Evolutionary conservation across 1,140 invertebrate genomes (phyloP).

Genomic region (Chymomyza costata): DNA sequence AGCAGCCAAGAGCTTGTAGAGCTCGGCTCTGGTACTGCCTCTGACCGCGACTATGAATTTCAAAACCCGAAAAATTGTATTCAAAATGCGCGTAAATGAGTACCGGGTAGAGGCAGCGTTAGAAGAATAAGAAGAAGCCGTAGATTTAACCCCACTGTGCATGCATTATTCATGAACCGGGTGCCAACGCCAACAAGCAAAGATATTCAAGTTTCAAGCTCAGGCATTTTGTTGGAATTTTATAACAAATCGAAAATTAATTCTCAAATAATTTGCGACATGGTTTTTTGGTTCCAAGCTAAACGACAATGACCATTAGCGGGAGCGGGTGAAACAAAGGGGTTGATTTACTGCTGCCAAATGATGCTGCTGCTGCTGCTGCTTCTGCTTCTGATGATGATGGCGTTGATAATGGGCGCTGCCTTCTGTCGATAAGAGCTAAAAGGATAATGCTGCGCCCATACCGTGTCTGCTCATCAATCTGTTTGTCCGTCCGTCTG

Average conservation of each 20-base stretch:
- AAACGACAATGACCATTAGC: conserved; percentile 45
- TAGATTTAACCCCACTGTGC: neutral
- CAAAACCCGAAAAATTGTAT: conserved; percentile 29
- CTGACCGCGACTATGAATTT: conserved; percentile 43
- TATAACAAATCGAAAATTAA: conserved; percentile 67
- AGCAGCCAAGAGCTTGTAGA: too few relatives aligned
- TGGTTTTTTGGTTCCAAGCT: conserved; percentile 39
- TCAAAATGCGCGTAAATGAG: conserved; percentile 60
- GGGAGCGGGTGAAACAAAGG: neutral
- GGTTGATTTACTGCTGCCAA: too few relatives aligned
- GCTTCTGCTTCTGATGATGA: neutral
- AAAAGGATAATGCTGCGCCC: too few relatives aligned
- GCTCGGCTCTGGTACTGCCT: conserved; percentile 1
- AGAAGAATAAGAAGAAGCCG: conserved; percentile 10
- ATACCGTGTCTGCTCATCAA: too few relatives aligned
- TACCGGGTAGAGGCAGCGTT: too few relatives aligned
- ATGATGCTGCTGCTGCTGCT: neutral
- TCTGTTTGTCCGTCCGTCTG: neutral
- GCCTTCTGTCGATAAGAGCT: too few relatives aligned
- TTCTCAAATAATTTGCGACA: conserved; percentile 62
- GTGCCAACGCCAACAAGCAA: neutral
- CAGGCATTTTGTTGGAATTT: conserved; percentile 21
- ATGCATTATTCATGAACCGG: conserved; percentile 59
- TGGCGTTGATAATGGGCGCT: neutral
- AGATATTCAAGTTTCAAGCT: too few relatives aligned